These are phyloP conservation scores for Syngnathus acus DNA, from an alignment of 2,797 vertebrate species.

Conservation along the genomic window DNA sequence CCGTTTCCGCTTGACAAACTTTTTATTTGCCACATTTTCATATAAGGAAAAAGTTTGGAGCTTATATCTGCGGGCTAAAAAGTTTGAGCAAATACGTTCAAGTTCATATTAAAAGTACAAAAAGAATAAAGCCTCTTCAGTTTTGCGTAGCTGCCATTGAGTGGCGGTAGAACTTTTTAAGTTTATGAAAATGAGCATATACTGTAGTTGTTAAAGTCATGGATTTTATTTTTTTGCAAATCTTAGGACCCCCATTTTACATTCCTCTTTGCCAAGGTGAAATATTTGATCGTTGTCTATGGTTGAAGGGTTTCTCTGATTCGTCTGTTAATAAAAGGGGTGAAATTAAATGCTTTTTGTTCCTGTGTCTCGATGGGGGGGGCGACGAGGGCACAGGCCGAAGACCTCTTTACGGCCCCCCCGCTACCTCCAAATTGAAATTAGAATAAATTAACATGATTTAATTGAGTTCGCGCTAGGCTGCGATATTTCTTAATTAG, in stretches of 20 bases:
- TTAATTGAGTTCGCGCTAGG: constrained; percentile 79
- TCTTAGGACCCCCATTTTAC: constrained; percentile 2
- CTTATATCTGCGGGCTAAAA: constrained; percentile 20
- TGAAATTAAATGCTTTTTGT: constrained; percentile 64
- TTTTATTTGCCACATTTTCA: constrained; percentile 67
- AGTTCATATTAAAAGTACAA: not conserved
- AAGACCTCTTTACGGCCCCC: constrained; percentile 47
- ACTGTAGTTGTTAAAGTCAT: not conserved
- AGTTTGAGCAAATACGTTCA: constrained; percentile 51
- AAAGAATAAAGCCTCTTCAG: not conserved
- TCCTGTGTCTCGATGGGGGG: constrained; percentile 35
- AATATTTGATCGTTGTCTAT: constrained; percentile 33
- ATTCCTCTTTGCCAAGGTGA: constrained; percentile 14
- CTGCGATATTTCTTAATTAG: constrained; percentile 75
- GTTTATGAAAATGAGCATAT: not conserved
- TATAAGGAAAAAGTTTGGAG: constrained; percentile 64
- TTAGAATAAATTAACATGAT: constrained; percentile 77
- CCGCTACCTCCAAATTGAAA: constrained; percentile 70
- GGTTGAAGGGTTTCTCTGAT: constrained; percentile 52
- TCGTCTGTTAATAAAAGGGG: constrained; percentile 62
- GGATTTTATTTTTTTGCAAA: not conserved
- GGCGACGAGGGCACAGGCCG: constrained; percentile 37
- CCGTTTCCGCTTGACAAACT: constrained; percentile 70
- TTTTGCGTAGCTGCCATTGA: not conserved
- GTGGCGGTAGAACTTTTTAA: not conserved